Conservation (phyloP, 2,113 vertebrate species). For the Odocoileus hemionus region DNA sequence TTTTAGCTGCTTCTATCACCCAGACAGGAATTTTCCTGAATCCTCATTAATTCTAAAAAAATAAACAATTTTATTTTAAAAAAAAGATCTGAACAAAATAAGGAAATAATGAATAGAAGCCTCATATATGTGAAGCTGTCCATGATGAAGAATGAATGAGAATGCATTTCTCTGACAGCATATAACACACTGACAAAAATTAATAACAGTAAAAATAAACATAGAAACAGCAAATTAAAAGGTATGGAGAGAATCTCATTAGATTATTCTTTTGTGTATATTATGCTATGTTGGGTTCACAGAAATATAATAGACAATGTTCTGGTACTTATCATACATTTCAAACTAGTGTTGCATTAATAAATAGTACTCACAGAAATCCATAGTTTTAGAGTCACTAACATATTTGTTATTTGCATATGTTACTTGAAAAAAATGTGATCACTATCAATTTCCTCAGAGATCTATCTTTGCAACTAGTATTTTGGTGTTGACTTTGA, state of each 20-base stretch:
- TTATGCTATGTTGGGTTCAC: not conserved
- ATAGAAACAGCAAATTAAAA: not conserved
- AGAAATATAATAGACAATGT: not conserved
- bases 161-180: not conserved
- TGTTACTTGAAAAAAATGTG: slow-evolving; percentile 10
- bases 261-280: not conserved
- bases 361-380: not conserved
- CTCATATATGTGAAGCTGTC: not conserved
- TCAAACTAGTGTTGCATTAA: not conserved
- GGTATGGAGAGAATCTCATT: not conserved
- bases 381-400: not conserved
- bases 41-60: not conserved
- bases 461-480: not conserved
- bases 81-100: slow-evolving; percentile 12
- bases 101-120: not conserved
- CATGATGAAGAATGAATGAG: not conserved
- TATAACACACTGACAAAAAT: not conserved
- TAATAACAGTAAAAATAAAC: not conserved
- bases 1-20: not conserved
- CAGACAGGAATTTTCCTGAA: not conserved
- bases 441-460: not conserved
- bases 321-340: not conserved
- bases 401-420: not conserved
- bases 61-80: not conserved
- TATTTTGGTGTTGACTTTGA: slow-evolving; percentile 19